phyloP scores from a whole-genome alignment of 2,797 vertebrate species.

The Molossus alvarezi region DNA sequence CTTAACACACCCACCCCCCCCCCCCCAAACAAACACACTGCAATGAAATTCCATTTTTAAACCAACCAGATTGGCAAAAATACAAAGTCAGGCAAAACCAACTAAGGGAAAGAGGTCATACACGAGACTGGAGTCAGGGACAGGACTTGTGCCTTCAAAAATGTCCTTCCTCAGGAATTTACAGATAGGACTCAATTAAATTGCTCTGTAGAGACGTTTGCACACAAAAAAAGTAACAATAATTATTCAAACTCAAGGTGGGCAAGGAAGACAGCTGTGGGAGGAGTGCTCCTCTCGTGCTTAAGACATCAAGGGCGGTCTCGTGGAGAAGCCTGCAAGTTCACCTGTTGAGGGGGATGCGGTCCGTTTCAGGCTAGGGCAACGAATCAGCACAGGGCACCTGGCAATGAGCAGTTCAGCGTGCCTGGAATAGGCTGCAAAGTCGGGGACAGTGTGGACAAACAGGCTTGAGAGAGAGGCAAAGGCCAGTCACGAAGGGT shows the following conservation, averaged over 20 bases:
- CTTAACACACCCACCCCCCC: background rate
- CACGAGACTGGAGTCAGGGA: background rate
- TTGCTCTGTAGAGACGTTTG: background rate
- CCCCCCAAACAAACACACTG: background rate
- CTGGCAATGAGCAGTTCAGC: background rate
- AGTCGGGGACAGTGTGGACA: background rate
- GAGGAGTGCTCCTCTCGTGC: background rate
- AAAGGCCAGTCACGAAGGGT: background rate
- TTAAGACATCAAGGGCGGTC: background rate
- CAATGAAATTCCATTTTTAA: background rate
- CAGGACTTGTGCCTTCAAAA: background rate
- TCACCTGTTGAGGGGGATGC: background rate
- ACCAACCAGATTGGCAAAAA: background rate
- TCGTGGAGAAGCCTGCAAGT: background rate
- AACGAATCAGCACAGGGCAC: background rate
- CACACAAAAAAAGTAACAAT: background rate
- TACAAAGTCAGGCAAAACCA: background rate
- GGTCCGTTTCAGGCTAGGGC: background rate
- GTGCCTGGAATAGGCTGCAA: background rate
- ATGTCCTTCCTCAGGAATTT: background rate
- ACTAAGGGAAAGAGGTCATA: background rate
- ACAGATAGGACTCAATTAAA: background rate
- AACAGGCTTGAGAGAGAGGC: background rate
- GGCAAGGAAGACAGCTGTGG: background rate
- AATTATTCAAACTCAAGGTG: background rate